Conservation (phyloP, 2,888 invertebrate genomes). For the Rapana venosa region DNA sequence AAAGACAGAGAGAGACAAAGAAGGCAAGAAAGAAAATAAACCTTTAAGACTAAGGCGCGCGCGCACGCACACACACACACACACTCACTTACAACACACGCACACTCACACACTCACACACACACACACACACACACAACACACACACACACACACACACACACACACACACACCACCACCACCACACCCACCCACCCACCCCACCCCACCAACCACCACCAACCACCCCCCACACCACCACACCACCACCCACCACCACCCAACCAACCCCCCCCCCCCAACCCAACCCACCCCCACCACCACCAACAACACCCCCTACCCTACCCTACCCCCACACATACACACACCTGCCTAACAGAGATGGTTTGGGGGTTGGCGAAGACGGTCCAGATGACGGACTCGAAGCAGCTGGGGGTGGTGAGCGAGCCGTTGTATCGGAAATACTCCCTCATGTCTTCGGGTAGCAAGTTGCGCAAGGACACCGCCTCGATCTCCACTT, state of each 20-base stretch:
- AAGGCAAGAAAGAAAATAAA: too few relatives aligned
- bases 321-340: not conserved
- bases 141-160: too few relatives aligned
- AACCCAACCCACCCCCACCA: not conserved
- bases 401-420: constrained; percentile 75
- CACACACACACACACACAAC: too few relatives aligned
- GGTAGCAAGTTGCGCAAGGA: constrained; percentile 67
- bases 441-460: constrained; percentile 62
- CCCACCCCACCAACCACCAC: not conserved
- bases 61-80: too few relatives aligned
- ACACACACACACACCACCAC: too few relatives aligned
- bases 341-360: constrained; percentile 67
- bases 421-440: constrained; percentile 73
- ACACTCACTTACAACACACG: too few relatives aligned
- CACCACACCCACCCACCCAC: too few relatives aligned
- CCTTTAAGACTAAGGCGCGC: too few relatives aligned
- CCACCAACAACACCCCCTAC: not conserved
- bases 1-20: too few relatives aligned
- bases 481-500: constrained; percentile 60
- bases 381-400: constrained; percentile 75
- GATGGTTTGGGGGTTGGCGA: constrained; percentile 65
- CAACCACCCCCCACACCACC: not conserved
- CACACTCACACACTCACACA: too few relatives aligned
- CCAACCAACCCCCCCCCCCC: not conserved
- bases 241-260: not conserved